Evolutionary conservation across 2,113 vertebrate genomes (phyloP).

Genomic region (Melanostigma gelatinosum): DNA sequence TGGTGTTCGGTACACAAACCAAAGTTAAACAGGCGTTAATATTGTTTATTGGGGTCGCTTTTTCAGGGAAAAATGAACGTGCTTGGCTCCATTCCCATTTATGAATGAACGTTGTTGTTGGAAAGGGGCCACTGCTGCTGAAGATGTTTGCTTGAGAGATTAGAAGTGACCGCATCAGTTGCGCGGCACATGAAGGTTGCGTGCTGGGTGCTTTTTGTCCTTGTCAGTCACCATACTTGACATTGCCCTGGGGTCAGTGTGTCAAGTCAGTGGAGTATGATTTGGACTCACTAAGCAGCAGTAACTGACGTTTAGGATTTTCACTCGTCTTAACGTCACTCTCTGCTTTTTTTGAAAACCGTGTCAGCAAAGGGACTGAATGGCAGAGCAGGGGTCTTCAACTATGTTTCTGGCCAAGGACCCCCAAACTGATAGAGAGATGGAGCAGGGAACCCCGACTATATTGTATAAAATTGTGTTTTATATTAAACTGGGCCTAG

Average conservation of each 20-base stretch:
- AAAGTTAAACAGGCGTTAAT: neutral
- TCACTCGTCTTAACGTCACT: slow-evolving; percentile 6
- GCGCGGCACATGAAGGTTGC: slow-evolving; percentile 15
- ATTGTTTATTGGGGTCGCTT: neutral
- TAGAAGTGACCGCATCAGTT: slow-evolving; percentile 4
- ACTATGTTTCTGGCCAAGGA: no score
- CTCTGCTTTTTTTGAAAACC: slow-evolving; percentile 4
- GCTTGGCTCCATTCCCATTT: neutral
- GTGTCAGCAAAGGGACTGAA: neutral
- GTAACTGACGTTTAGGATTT: neutral
- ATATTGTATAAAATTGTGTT: no score
- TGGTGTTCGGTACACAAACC: neutral
- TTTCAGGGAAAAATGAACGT: neutral
- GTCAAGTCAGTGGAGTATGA: slow-evolving; percentile 24
- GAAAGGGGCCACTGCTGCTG: neutral
- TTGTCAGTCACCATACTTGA: slow-evolving; percentile 4
- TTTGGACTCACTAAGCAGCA: slow-evolving; percentile 19
- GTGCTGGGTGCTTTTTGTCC: slow-evolving; percentile 12
- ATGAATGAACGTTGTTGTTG: slow-evolving; percentile 2
- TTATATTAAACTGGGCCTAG: no score
- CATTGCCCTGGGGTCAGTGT: slow-evolving; percentile 27
- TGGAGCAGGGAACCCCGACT: no score
- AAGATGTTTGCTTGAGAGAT: slow-evolving; percentile 15
- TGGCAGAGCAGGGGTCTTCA: no score
- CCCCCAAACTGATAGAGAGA: no score